A percentile compares a stretch with the other conserved stretches of the same genome.
Conservation (phyloP, 92 coral and sea anemone genomes). For the Parazoanthus atlanticus region DNA sequence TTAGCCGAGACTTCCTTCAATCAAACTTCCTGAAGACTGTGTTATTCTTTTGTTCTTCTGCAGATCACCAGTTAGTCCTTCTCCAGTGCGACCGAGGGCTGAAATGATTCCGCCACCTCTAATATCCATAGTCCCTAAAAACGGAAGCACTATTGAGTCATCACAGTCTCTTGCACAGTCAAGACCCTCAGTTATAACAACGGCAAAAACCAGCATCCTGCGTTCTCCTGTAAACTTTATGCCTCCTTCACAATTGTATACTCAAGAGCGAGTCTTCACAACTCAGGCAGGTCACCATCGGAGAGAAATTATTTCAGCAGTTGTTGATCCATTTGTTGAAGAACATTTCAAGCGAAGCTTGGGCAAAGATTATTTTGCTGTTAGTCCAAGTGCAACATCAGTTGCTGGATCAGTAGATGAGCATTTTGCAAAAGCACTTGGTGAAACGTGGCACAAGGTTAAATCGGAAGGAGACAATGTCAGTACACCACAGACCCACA, state of each 20-base stretch:
- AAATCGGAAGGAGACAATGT: slow-evolving; percentile 52
- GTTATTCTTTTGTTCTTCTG: not conserved
- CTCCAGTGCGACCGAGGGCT: slow-evolving; percentile 74
- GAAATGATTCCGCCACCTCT: slow-evolving; percentile 94
- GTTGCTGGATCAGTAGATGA: slow-evolving; percentile 97
- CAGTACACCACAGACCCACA: slow-evolving; percentile 57
- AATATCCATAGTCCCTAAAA: slow-evolving; percentile 80
- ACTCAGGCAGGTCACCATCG: slow-evolving; percentile 73
- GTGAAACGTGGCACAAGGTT: slow-evolving; percentile 89
- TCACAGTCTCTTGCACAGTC: slow-evolving; percentile 70
- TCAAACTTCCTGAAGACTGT: not conserved
- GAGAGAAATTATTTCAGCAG: slow-evolving; percentile 82
- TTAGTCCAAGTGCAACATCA: slow-evolving; percentile 78
- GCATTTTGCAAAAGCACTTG: slow-evolving; percentile 97
- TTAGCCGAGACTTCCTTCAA: not conserved
- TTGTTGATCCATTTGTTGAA: slow-evolving; percentile 96
- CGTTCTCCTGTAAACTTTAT: slow-evolving; percentile 86
- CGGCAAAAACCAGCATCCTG: slow-evolving; percentile 78
- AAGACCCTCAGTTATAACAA: slow-evolving; percentile 96
- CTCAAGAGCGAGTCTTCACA: slow-evolving; percentile 54
- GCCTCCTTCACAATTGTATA: slow-evolving; percentile 61
- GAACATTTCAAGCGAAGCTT: slow-evolving; percentile 98
- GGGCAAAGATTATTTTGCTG: slow-evolving; percentile 90
- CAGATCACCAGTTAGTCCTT: slow-evolving; percentile 86
- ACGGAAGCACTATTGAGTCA: slow-evolving; percentile 66